Conservation (phyloP, 2,888 invertebrate species). For the Heterodera filipjevi region DNA sequence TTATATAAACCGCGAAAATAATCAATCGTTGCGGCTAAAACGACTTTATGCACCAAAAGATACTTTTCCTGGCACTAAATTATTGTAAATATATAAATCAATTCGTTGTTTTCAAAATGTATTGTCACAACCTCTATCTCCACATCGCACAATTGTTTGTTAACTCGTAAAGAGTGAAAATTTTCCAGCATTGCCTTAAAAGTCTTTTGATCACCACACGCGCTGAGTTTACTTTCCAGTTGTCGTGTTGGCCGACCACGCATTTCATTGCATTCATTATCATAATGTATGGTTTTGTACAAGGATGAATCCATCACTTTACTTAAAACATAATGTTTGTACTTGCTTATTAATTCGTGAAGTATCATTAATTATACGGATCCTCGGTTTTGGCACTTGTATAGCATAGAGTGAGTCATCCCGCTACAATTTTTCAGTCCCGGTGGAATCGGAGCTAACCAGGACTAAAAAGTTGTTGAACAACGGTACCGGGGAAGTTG, state of each 20-base stretch:
- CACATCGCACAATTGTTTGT: constrained; percentile 52
- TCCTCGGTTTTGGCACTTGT: no score
- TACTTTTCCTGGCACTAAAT: constrained; percentile 43
- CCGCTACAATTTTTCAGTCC: no score
- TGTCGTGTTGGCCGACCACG: neutral
- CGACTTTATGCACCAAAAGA: constrained; percentile 66
- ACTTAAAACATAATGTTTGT: no score
- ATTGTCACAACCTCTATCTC: constrained; percentile 46
- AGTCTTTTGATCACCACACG: neutral
- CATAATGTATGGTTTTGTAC: neutral
- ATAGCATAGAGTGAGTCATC: no score
- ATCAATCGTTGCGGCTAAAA: constrained; percentile 67
- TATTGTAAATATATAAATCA: neutral
- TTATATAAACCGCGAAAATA: constrained; percentile 54
- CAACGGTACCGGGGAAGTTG: no score
- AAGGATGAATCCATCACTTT: neutral
- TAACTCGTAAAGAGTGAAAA: constrained; percentile 38
- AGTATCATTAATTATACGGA: no score
- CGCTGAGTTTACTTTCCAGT: neutral
- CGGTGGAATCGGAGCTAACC: no score
- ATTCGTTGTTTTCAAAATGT: neutral
- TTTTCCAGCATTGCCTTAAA: constrained; percentile 27
- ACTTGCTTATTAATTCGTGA: no score
- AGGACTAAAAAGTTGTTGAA: no score
- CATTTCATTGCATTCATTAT: neutral